Conservation (phyloP, 2,888 invertebrate species). For the Archips xylosteana region DNA sequence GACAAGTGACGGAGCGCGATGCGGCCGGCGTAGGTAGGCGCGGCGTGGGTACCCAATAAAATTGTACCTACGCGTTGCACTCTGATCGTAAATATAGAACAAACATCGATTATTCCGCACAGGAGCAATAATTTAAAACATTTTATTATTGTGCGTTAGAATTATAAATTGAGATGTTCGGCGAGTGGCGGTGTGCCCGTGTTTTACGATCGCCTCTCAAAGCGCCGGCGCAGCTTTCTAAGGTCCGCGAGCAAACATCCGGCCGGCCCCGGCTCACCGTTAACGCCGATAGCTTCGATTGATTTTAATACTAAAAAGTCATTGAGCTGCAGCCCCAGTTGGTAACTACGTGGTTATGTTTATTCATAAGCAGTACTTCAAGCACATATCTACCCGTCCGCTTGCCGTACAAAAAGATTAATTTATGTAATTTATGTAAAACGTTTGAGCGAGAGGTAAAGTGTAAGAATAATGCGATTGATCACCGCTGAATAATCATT, state of each 20-base stretch:
- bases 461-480: slow-evolving; percentile 29
- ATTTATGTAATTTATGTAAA: slow-evolving; percentile 43
- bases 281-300: slow-evolving; percentile 53
- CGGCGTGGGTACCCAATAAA: slow-evolving; percentile 56
- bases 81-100: slow-evolving; percentile 60
- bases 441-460: slow-evolving; percentile 33
- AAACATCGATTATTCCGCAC: slow-evolving; percentile 64
- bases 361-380: slow-evolving; percentile 44
- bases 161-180: slow-evolving; percentile 75
- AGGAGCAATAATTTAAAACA: slow-evolving; percentile 63
- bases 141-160: slow-evolving; percentile 63
- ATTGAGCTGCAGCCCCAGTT: slow-evolving; percentile 38
- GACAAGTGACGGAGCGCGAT: slow-evolving; percentile 32
- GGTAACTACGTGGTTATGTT: slow-evolving; percentile 41
- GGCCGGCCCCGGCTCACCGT: slow-evolving; percentile 64
- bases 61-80: slow-evolving; percentile 55
- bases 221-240: slow-evolving; percentile 70
- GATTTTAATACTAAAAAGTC: slow-evolving; percentile 47
- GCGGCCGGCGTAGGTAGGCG: slow-evolving; percentile 38
- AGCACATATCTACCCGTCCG: slow-evolving; percentile 48
- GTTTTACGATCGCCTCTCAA: slow-evolving; percentile 70
- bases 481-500: slow-evolving; percentile 17
- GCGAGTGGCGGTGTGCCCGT: slow-evolving; percentile 52
- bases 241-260: slow-evolving; percentile 75
- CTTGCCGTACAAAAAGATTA: slow-evolving; percentile 37